phyloP scores from a whole-genome alignment of 2,888 invertebrate species.

The Julus scanicus region DNA sequence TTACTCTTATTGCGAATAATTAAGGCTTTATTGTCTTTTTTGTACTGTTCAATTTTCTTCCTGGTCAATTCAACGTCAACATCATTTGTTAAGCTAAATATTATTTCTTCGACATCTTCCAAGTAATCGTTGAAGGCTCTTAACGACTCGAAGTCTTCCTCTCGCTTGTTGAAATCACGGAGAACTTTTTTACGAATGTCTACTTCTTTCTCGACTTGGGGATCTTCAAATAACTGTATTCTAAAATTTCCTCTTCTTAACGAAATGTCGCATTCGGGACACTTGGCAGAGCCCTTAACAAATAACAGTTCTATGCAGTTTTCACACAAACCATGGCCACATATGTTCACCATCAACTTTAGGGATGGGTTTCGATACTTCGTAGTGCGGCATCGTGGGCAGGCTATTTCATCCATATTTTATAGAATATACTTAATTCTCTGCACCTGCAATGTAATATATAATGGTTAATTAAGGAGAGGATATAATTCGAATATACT shows the following conservation, averaged over 20 bases:
- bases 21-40: conserved; percentile 79
- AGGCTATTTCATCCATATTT: conserved; percentile 68
- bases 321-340: conserved; percentile 97
- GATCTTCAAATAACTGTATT: conserved; percentile 95
- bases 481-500: too few species aligned
- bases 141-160: conserved; percentile 87
- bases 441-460: conserved; percentile 36
- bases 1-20: conserved; percentile 72
- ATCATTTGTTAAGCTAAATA: conserved; percentile 90
- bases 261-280: conserved; percentile 92
- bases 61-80: conserved; percentile 89
- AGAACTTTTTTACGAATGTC: conserved; percentile 90
- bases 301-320: conserved; percentile 97
- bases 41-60: conserved; percentile 89
- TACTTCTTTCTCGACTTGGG: conserved; percentile 96
- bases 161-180: conserved; percentile 92
- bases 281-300: conserved; percentile 94
- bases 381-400: conserved; percentile 71
- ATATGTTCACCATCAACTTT: conserved; percentile 97
- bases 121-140: conserved; percentile 95
- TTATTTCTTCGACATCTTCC: conserved; percentile 91
- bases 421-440: not conserved
- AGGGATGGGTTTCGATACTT: conserved; percentile 97
- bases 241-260: conserved; percentile 90
- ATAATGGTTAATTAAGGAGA: too few species aligned